Conservation (phyloP, 2,888 invertebrate genomes). For the Homarus gammarus region DNA sequence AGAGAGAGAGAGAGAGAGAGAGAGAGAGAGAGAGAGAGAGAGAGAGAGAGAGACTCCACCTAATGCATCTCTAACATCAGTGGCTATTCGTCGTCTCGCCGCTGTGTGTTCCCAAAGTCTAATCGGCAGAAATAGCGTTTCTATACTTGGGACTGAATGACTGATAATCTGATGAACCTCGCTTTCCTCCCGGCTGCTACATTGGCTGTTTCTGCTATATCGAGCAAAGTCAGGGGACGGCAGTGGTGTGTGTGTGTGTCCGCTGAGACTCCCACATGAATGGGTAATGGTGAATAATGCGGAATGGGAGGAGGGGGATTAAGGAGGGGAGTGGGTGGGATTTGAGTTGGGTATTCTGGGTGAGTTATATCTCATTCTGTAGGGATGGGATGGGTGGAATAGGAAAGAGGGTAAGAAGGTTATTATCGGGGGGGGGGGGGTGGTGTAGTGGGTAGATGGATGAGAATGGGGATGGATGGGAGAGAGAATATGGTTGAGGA, state of each 20-base stretch:
- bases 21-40: conserved; percentile 12
- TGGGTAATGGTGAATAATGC: too few relatives aligned
- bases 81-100: neutral
- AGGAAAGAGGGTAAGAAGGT: neutral
- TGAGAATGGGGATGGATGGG: neutral
- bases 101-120: too few relatives aligned
- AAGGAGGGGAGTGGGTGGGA: too few relatives aligned
- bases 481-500: neutral
- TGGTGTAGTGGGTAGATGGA: neutral
- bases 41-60: neutral
- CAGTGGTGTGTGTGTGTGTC: too few relatives aligned
- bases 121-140: too few relatives aligned
- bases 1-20: conserved; percentile 10
- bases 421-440: neutral
- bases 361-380: neutral
- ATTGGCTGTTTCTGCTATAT: too few relatives aligned
- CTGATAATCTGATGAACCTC: too few relatives aligned
- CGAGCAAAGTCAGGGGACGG: too few relatives aligned
- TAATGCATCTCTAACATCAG: neutral
- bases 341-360: neutral
- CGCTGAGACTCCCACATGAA: too few relatives aligned
- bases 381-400: neutral
- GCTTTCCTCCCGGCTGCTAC: too few relatives aligned
- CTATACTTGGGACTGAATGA: too few relatives aligned
- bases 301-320: too few relatives aligned